These are phyloP conservation scores for Apodemia hepburni DNA, from an alignment of 2,888 invertebrate genomes.

Conservation along the genomic window DNA sequence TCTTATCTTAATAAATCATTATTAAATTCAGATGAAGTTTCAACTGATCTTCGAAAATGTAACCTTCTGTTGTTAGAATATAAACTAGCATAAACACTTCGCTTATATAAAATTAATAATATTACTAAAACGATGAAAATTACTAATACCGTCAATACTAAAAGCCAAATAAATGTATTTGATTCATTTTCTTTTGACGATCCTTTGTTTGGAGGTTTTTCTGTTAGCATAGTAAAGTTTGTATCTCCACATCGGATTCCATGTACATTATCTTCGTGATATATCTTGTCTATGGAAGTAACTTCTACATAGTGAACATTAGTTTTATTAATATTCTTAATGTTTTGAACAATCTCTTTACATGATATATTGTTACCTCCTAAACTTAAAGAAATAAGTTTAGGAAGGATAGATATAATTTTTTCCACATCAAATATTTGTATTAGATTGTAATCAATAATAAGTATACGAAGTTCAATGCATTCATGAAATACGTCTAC, in stretches of 20 bases:
- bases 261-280: slow-evolving; percentile 66
- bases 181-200: background rate
- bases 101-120: background rate
- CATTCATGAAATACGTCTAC: slow-evolving; percentile 65
- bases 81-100: background rate
- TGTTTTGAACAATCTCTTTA: slow-evolving; percentile 53
- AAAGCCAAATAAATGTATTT: background rate
- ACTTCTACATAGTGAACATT: slow-evolving; percentile 45
- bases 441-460: slow-evolving; percentile 61
- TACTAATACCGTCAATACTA: background rate
- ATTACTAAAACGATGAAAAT: background rate
- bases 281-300: slow-evolving; percentile 61
- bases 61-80: background rate
- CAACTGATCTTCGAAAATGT: background rate
- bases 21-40: no score
- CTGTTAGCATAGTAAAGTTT: slow-evolving; percentile 26
- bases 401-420: slow-evolving; percentile 46
- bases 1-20: no score
- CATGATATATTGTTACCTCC: slow-evolving; percentile 66
- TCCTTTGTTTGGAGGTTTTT: slow-evolving; percentile 14
- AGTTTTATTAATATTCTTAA: slow-evolving; percentile 42
- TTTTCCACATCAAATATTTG: slow-evolving; percentile 54
- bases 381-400: slow-evolving; percentile 51
- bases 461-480: slow-evolving; percentile 47
- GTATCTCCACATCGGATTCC: slow-evolving; percentile 62